Evolutionary conservation across 2,888 invertebrate genomes (phyloP).

Genomic region (Callosobruchus maculatus): DNA sequence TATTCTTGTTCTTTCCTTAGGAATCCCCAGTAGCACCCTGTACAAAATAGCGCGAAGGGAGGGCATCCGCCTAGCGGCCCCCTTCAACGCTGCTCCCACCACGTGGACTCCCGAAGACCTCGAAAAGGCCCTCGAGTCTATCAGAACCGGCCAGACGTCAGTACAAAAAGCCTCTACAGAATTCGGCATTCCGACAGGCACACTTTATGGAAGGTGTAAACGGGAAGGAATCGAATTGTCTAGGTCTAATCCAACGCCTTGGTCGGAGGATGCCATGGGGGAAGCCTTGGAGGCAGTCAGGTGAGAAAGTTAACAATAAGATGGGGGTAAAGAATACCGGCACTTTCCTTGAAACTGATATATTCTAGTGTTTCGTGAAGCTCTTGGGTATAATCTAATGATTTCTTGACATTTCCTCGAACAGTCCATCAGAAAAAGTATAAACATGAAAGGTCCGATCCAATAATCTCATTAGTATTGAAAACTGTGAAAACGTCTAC

Average conservation of each 20-base stretch:
- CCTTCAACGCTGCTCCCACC: slow-evolving; percentile 87
- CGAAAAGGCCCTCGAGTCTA: slow-evolving; percentile 76
- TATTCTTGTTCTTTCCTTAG: slow-evolving; percentile 40
- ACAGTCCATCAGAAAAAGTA: too few species aligned
- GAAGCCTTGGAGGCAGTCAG: slow-evolving; percentile 86
- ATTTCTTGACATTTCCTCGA: too few species aligned
- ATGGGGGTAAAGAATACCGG: too few species aligned
- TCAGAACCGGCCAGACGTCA: slow-evolving; percentile 74
- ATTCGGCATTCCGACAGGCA: slow-evolving; percentile 86
- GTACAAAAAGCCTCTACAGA: slow-evolving; percentile 84
- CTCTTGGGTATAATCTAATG: too few species aligned
- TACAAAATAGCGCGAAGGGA: slow-evolving; percentile 89
- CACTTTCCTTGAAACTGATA: too few species aligned
- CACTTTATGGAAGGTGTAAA: slow-evolving; percentile 84
- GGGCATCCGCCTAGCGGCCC: slow-evolving; percentile 83
- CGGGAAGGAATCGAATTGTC: slow-evolving; percentile 86
- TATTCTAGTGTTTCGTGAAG: too few species aligned
- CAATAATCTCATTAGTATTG: too few species aligned
- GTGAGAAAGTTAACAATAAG: too few species aligned
- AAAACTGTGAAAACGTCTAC: too few species aligned
- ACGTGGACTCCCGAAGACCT: slow-evolving; percentile 84
- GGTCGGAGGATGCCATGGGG: slow-evolving; percentile 92
- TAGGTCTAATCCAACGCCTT: slow-evolving; percentile 85
- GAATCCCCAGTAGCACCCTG: slow-evolving; percentile 86
- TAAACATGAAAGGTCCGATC: too few species aligned